Evolutionary conservation across 2,113 vertebrate species (phyloP).

Genomic region (Myotis yumanensis): DNA sequence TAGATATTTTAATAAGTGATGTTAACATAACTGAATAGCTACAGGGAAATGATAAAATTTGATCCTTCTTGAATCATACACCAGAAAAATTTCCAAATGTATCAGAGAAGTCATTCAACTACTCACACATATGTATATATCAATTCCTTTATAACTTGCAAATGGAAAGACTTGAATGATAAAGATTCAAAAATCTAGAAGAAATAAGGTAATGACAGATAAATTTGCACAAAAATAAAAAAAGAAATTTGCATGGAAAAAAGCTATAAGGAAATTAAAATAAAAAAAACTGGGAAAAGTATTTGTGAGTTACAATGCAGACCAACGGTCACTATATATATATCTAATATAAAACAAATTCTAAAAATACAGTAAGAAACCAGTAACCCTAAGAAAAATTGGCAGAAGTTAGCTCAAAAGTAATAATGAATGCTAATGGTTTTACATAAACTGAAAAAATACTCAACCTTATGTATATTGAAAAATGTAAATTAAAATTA

Average conservation of each 20-base stretch:
- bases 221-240: neutral
- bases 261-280: neutral
- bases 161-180: neutral
- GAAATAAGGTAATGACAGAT: neutral
- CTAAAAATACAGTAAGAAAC: neutral
- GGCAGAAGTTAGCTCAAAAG: neutral
- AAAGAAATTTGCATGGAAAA: neutral
- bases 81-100: neutral
- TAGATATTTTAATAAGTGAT: neutral
- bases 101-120: neutral
- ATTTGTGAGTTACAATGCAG: neutral
- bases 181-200: neutral
- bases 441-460: neutral
- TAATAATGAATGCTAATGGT: neutral
- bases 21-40: neutral
- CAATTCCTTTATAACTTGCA: neutral
- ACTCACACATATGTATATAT: neutral
- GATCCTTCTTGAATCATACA: neutral
- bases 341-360: neutral
- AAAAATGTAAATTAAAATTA: conserved; percentile 29
- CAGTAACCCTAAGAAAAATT: neutral
- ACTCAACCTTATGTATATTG: neutral
- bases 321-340: neutral
- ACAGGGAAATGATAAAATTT: neutral
- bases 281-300: neutral